A percentile compares a stretch with the other conserved stretches of the same genome.
Conservation (phyloP, 1,140 invertebrate species). For the Bombus cullumanus region DNA sequence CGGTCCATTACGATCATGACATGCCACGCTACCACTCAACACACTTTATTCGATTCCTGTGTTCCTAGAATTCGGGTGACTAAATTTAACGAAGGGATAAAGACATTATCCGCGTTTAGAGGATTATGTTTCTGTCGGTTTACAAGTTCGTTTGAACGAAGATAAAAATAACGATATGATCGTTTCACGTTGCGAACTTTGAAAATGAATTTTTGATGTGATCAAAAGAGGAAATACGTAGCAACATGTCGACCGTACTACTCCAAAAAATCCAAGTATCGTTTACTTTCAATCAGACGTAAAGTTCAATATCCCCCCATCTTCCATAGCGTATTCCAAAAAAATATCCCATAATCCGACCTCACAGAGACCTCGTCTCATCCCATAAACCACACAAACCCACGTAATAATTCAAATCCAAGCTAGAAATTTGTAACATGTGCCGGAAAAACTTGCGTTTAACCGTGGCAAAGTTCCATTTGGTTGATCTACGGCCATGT, state of each 20-base stretch:
- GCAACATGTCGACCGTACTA: neutral
- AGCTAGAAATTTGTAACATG: neutral
- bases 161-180: neutral
- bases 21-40: conserved; percentile 34
- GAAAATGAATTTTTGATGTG: neutral
- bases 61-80: conserved; percentile 33
- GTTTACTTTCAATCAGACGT: too few relatives aligned
- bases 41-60: conserved; percentile 57
- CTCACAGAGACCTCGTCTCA: neutral
- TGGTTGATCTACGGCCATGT: neutral
- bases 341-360: neutral
- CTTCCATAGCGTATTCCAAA: too few relatives aligned
- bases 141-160: neutral
- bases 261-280: too few relatives aligned
- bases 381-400: neutral
- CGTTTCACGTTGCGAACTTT: too few relatives aligned
- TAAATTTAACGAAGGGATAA: conserved; percentile 45
- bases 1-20: conserved; percentile 61
- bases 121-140: neutral
- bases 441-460: neutral
- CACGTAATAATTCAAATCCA: neutral
- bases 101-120: conserved; percentile 12
- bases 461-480: neutral
- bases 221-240: neutral
- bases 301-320: neutral